phyloP scores from a whole-genome alignment of 1,140 invertebrate genomes.

The Zaprionus vittiger region DNA sequence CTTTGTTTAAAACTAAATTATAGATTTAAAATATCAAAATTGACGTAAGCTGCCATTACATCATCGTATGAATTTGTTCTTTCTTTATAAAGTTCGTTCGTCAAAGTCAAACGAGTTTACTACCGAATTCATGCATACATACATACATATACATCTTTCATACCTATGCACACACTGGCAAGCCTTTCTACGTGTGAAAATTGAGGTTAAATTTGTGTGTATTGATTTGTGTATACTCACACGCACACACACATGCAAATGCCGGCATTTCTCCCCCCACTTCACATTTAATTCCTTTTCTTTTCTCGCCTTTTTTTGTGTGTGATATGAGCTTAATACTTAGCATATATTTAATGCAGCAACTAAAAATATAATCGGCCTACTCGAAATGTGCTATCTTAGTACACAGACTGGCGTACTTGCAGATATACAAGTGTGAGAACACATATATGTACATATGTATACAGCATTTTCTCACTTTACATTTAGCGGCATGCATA shows the following conservation, averaged over 20 bases:
- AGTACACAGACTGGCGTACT: slow-evolving; percentile 14
- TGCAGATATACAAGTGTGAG: slow-evolving; percentile 15
- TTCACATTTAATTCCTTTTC: neutral
- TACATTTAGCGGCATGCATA: slow-evolving; percentile 10
- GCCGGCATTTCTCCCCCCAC: slow-evolving; percentile 32
- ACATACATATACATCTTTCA: slow-evolving; percentile 5
- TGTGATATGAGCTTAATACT: slow-evolving; percentile 10
- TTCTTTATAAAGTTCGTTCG: slow-evolving; percentile 60
- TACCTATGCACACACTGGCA: slow-evolving; percentile 15
- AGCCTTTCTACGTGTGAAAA: slow-evolving; percentile 20
- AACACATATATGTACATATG: slow-evolving; percentile 3
- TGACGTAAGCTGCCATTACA: slow-evolving; percentile 63
- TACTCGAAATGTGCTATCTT: slow-evolving; percentile 44
- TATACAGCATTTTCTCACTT: neutral
- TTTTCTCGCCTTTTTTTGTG: neutral
- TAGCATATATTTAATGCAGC: slow-evolving; percentile 27
- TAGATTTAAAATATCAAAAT: slow-evolving; percentile 38
- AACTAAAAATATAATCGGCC: slow-evolving; percentile 42
- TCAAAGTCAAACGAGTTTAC: slow-evolving; percentile 73
- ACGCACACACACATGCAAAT: slow-evolving; percentile 20
- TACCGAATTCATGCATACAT: slow-evolving; percentile 56
- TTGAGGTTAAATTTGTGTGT: slow-evolving; percentile 49
- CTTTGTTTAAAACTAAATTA: slow-evolving; percentile 27
- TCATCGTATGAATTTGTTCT: slow-evolving; percentile 61
- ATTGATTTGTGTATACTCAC: slow-evolving; percentile 41